A percentile compares a stretch with the other conserved stretches of the same genome.
phyloP scores from a whole-genome alignment of 1,140 invertebrate species.

The Drosophila equinoxialis region DNA sequence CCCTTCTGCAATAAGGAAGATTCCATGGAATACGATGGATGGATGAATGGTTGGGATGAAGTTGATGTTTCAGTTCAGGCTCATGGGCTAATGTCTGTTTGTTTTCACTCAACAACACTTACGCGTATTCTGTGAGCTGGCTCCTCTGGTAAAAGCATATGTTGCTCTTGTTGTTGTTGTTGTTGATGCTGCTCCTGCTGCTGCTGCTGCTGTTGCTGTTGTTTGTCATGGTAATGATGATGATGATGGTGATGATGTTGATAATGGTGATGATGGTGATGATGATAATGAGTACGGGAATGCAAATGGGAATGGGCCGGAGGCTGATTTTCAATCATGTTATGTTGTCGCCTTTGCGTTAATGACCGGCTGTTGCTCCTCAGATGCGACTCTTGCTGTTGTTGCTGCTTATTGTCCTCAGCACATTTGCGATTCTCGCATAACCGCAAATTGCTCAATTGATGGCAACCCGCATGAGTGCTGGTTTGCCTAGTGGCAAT shows the following conservation, averaged over 20 bases:
- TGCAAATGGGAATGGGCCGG: slow-evolving; percentile 17
- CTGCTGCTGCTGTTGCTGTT: not conserved
- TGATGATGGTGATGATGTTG: slow-evolving; percentile 40
- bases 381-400: slow-evolving; percentile 11
- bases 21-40: not conserved
- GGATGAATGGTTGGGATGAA: not conserved
- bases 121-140: slow-evolving; percentile 79
- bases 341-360: slow-evolving; percentile 36
- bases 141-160: slow-evolving; percentile 44
- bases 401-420: slow-evolving; percentile 60
- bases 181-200: slow-evolving; percentile 43
- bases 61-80: not conserved
- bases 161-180: slow-evolving; percentile 34
- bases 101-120: slow-evolving; percentile 50
- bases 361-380: slow-evolving; percentile 36
- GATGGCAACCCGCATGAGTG: slow-evolving; percentile 85
- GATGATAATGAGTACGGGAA: slow-evolving; percentile 37
- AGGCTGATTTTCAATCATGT: slow-evolving; percentile 32
- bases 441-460: slow-evolving; percentile 86
- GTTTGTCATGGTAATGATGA: not conserved
- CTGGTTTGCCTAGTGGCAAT: slow-evolving; percentile 86
- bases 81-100: not conserved
- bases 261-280: slow-evolving; percentile 28
- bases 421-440: slow-evolving; percentile 84
- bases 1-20: slow-evolving; percentile 84